phyloP scores from a whole-genome alignment of 1,140 invertebrate genomes.

The Ips typographus region DNA sequence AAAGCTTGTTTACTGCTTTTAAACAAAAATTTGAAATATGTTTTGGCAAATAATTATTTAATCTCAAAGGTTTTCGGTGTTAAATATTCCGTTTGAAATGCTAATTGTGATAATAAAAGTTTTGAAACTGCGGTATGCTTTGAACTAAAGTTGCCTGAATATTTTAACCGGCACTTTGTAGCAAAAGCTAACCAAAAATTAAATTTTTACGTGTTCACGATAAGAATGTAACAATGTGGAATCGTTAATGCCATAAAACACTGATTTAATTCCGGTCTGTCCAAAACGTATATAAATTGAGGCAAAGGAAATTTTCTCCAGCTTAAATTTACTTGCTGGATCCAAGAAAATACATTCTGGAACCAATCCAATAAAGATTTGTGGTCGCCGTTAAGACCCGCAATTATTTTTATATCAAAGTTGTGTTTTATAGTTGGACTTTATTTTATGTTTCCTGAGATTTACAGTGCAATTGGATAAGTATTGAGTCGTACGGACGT shows the following conservation, averaged over 20 bases:
- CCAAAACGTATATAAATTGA: constrained; percentile 1
- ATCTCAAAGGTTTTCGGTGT: too few species aligned
- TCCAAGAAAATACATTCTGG: constrained; percentile 23
- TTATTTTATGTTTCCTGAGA: constrained; percentile 31
- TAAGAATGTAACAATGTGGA: too few species aligned
- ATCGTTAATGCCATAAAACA: not conserved
- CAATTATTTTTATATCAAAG: constrained; percentile 36
- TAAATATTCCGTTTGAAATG: too few species aligned
- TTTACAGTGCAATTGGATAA: constrained; percentile 27
- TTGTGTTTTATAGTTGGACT: constrained; percentile 28
- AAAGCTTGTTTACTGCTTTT: too few species aligned
- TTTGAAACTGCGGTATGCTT: too few species aligned
- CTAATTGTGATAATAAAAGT: too few species aligned
- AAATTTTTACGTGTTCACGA: too few species aligned
- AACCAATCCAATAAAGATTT: constrained; percentile 35
- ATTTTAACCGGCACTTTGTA: too few species aligned
- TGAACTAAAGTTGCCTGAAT: too few species aligned
- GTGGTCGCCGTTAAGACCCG: constrained; percentile 20
- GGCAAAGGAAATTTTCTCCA: constrained; percentile 12
- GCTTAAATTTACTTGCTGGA: constrained; percentile 9
- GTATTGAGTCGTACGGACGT: constrained; percentile 8
- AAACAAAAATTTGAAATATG: too few species aligned
- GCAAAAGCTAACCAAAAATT: too few species aligned
- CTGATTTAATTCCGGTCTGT: not conserved
- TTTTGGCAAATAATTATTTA: too few species aligned